Percentiles rank a stretch among this genome's conserved stretches.
These are phyloP conservation scores for Ophonus ardosiacus DNA, from an alignment of 2,888 invertebrate genomes.

Conservation along the genomic window DNA sequence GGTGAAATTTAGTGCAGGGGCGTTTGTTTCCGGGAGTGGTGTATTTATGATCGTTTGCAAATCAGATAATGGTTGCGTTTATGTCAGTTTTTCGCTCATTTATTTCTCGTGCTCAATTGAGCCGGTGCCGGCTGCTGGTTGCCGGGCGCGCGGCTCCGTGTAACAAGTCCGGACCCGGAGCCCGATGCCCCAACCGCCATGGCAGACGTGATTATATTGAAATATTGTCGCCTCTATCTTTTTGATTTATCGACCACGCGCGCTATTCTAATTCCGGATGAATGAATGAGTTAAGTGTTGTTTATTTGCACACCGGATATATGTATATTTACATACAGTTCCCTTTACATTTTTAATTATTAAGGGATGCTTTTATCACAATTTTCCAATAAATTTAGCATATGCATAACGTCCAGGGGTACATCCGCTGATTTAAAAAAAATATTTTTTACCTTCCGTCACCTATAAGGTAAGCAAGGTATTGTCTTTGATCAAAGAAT, in stretches of 20 bases:
- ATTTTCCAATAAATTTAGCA: background rate
- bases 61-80: constrained; percentile 73
- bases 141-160: background rate
- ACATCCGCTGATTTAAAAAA: no score
- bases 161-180: constrained; percentile 20
- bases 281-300: constrained; percentile 23
- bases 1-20: constrained; percentile 40
- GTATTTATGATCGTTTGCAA: constrained; percentile 71
- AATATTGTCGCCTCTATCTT: constrained; percentile 72
- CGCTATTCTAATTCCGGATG: constrained; percentile 32
- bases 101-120: constrained; percentile 73
- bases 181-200: constrained; percentile 4
- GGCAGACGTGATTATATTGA: constrained; percentile 72
- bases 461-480: no score
- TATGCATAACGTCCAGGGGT: no score
- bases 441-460: no score
- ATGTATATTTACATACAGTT: background rate
- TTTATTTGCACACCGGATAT: background rate
- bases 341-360: background rate
- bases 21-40: constrained; percentile 44
- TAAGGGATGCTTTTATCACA: background rate
- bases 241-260: constrained; percentile 56
- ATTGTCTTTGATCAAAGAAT: no score
- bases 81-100: constrained; percentile 74
- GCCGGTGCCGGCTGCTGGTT: constrained; percentile 16